phyloP scores from a whole-genome alignment of 1,140 invertebrate species.

The Globodera rostochiensis region DNA sequence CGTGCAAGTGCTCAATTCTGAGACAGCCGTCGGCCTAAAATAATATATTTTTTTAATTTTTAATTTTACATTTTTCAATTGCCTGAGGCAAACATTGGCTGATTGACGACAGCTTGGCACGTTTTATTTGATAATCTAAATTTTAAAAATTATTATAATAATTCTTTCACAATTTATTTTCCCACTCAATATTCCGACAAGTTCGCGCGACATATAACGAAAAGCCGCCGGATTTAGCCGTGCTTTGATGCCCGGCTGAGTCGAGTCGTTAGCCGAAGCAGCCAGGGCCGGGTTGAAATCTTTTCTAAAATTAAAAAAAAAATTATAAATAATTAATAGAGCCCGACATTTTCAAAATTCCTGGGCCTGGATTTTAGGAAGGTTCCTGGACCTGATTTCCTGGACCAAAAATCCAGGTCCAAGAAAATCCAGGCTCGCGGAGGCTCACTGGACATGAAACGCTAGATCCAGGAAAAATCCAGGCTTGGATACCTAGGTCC shows the following conservation, averaged over 20 bases:
- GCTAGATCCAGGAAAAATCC: too few relatives aligned
- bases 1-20: not conserved
- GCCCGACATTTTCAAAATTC: too few relatives aligned
- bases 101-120: not conserved
- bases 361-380: too few relatives aligned
- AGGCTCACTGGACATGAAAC: too few relatives aligned
- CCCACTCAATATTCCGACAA: not conserved
- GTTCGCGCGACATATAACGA: not conserved
- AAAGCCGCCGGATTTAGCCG: not conserved
- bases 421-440: too few relatives aligned
- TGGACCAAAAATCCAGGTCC: too few relatives aligned
- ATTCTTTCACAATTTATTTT: not conserved
- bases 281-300: not conserved
- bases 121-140: not conserved
- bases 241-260: not conserved
- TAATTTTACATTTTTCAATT: not conserved
- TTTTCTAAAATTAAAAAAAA: not conserved
- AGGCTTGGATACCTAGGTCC: too few relatives aligned
- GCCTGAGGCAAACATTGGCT: not conserved
- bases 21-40: not conserved
- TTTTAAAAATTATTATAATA: too few relatives aligned
- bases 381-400: too few relatives aligned
- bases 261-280: not conserved
- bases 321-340: too few relatives aligned
- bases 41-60: not conserved